A percentile compares a stretch with the other conserved stretches of the same genome.
phyloP scores from a whole-genome alignment of 2,888 invertebrate species.

The Synergus itoensis region DNA sequence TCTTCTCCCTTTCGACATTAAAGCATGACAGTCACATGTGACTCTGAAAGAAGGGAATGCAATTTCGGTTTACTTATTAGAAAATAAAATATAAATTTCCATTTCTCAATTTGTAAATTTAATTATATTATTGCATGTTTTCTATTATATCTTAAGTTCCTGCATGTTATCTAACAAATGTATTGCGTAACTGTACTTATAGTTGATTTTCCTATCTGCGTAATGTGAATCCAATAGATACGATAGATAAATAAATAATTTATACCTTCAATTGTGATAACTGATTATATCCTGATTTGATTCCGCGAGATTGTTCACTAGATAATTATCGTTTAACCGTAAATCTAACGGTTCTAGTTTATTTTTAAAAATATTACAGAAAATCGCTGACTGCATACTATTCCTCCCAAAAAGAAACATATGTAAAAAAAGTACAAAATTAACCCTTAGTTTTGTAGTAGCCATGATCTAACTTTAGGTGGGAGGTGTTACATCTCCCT shows the following conservation, averaged over 20 bases:
- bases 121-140: background rate
- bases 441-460: background rate
- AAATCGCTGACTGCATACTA: background rate
- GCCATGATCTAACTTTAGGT: background rate
- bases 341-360: slow-evolving; percentile 19
- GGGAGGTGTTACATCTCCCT: background rate
- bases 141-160: background rate
- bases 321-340: slow-evolving; percentile 12
- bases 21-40: background rate
- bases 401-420: background rate
- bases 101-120: background rate
- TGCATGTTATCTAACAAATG: background rate
- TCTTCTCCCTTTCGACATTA: background rate
- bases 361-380: slow-evolving; percentile 16
- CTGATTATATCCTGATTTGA: slow-evolving; percentile 31
- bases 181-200: slow-evolving; percentile 5
- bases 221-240: slow-evolving; percentile 27
- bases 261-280: slow-evolving; percentile 25
- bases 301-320: slow-evolving; percentile 13
- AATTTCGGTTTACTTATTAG: background rate
- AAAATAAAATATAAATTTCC: background rate
- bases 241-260: slow-evolving; percentile 17
- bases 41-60: background rate
- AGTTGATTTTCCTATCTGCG: slow-evolving; percentile 17
- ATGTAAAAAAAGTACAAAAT: background rate